Evolutionary conservation across 2,797 vertebrate genomes (phyloP).

Genomic region (Falco peregrinus): DNA sequence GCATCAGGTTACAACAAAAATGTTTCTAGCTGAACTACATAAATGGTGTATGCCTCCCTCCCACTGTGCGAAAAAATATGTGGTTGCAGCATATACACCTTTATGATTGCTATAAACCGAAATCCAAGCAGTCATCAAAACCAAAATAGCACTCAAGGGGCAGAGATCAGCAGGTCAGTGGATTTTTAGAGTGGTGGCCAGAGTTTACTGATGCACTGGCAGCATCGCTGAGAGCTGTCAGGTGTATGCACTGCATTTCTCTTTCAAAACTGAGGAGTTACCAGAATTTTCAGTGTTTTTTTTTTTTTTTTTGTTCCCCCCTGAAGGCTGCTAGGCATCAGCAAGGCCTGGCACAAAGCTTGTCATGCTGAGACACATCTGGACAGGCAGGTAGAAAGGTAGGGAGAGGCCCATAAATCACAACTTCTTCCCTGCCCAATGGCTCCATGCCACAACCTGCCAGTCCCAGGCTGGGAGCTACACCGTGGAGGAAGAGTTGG

Average conservation of each 20-base stretch:
- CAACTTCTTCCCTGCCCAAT: neutral
- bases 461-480: neutral
- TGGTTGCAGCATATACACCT: neutral
- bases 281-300: neutral
- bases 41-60: neutral
- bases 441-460: neutral
- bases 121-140: neutral
- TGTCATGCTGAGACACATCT: neutral
- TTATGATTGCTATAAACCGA: neutral
- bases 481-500: neutral
- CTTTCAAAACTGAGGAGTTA: neutral
- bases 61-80: rapidly evolving
- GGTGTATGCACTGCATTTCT: rapidly evolving
- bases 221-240: neutral
- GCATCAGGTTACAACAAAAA: neutral
- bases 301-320: no score
- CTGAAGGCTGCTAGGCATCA: neutral
- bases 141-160: neutral
- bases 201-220: neutral
- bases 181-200: neutral
- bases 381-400: neutral
- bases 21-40: neutral
- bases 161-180: neutral
- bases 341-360: neutral
- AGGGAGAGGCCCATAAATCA: neutral